Percentiles rank a stretch among this genome's conserved stretches.
Conservation (phyloP, 2,888 invertebrate genomes). For the Autographa gamma region DNA sequence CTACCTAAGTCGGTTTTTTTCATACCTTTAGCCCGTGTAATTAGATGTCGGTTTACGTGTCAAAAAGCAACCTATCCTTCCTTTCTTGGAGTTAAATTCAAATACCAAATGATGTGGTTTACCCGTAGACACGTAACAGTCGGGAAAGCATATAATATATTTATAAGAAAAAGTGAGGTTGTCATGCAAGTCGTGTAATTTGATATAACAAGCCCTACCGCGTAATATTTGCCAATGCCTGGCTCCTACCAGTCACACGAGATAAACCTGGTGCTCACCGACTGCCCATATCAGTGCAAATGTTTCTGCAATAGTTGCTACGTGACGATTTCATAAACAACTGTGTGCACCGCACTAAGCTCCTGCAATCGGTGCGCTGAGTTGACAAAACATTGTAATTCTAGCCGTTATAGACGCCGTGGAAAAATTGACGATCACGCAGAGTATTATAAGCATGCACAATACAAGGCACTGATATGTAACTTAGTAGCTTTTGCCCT, state of each 20-base stretch:
- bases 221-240: not conserved
- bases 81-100: no score
- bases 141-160: no score
- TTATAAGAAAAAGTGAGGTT: no score
- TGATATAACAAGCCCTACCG: not conserved
- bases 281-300: conserved; percentile 22
- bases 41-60: no score
- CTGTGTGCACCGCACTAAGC: conserved; percentile 8
- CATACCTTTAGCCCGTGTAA: no score
- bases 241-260: not conserved
- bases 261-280: conserved; percentile 14
- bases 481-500: no score
- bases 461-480: no score
- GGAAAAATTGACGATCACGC: conserved; percentile 22
- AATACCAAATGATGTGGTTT: no score
- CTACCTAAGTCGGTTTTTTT: no score
- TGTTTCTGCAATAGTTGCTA: conserved; percentile 28
- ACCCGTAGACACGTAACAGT: no score
- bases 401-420: conserved; percentile 22
- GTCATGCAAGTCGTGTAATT: no score
- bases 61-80: no score
- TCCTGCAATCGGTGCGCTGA: conserved; percentile 26
- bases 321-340: conserved; percentile 62
- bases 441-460: not conserved
- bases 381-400: conserved; percentile 53